These are phyloP conservation scores for Leucosticte australis DNA, from an alignment of 2,113 vertebrate genomes.

Conservation along the genomic window DNA sequence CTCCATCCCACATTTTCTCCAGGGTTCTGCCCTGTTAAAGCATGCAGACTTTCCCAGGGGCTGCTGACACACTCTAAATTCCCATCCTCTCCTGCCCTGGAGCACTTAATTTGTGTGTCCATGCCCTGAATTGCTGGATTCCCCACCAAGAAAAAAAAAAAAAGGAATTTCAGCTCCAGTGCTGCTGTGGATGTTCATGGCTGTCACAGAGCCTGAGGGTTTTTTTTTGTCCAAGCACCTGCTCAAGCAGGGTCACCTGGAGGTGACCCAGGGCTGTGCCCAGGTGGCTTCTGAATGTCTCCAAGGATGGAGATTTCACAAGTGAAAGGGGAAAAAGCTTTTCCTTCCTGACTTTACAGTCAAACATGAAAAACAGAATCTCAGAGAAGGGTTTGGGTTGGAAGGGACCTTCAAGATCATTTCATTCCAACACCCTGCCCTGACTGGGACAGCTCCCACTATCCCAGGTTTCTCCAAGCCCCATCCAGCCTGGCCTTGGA, in stretches of 20 bases:
- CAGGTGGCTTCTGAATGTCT: background rate
- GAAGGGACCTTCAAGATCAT: background rate
- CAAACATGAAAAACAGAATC: background rate
- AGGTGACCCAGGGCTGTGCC: background rate
- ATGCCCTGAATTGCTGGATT: background rate
- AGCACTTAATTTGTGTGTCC: background rate
- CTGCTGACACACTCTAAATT: background rate
- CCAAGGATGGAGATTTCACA: background rate
- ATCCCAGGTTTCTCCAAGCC: background rate
- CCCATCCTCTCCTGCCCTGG: background rate
- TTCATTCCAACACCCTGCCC: background rate
- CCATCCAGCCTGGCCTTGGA: fast-evolving
- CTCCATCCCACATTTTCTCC: conserved; percentile 1
- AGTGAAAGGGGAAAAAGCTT: background rate
- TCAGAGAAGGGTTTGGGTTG: background rate
- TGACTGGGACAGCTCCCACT: background rate
- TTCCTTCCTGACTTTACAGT: background rate
- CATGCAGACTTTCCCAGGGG: background rate
- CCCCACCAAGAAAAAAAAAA: background rate
- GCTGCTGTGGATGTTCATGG: background rate
- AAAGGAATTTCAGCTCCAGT: background rate
- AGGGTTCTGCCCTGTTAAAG: background rate
- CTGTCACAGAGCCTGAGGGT: background rate
- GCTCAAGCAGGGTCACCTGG: background rate
- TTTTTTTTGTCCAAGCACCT: background rate